Conservation (phyloP, 1,140 invertebrate genomes). For the Palaemon carinicauda region DNA sequence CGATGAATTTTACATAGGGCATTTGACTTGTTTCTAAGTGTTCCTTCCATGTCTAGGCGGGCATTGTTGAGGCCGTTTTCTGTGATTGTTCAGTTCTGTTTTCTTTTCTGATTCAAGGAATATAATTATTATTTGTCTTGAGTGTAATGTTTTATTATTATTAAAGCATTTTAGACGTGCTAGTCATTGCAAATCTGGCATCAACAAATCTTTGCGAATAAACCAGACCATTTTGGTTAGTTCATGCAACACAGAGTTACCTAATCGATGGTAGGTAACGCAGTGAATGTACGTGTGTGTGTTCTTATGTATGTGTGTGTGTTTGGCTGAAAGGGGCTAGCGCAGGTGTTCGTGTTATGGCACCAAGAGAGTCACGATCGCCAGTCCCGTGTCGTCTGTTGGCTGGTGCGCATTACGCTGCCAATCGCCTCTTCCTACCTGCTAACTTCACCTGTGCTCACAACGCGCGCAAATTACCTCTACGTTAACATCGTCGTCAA, state of each 20-base stretch:
- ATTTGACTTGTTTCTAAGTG: background rate
- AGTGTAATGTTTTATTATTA: background rate
- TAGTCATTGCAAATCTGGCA: background rate
- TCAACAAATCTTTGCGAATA: too few species aligned
- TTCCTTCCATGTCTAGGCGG: background rate
- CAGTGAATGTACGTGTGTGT: background rate
- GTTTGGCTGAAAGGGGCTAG: background rate
- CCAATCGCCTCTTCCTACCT: background rate
- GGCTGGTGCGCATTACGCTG: background rate
- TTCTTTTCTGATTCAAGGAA: background rate
- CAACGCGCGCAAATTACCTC: background rate
- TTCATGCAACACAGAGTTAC: too few species aligned
- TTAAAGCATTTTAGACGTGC: background rate
- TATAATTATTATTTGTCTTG: background rate
- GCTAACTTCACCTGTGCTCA: background rate
- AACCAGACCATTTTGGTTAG: too few species aligned
- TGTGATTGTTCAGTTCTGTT: background rate
- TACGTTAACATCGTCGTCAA: too few species aligned
- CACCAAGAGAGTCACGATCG: background rate
- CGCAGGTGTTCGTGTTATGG: slow-evolving; percentile 28
- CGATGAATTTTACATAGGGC: too few species aligned
- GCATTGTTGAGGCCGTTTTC: background rate
- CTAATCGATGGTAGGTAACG: too few species aligned
- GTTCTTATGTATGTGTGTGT: slow-evolving; percentile 4
- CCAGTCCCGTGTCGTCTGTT: slow-evolving; percentile 45